Evolutionary conservation across 2,113 vertebrate genomes (phyloP), one percentile per base, ranked within the genome.

Genomic region (Candoia aspera): DNA sequence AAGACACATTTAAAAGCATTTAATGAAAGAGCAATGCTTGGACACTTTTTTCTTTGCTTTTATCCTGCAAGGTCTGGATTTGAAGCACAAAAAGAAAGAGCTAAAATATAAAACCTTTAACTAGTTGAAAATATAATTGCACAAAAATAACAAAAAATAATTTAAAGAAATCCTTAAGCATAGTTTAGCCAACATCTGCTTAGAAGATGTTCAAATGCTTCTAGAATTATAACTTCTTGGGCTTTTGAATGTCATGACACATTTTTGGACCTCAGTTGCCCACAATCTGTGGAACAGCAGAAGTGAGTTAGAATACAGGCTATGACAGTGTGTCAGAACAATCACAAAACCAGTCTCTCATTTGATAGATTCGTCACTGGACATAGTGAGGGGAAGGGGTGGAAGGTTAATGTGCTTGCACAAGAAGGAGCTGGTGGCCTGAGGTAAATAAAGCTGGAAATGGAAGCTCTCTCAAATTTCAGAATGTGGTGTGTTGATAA

Each of bases 1-100:
- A 93, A 94, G 23, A 90, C 91, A 95, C 49, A 95, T 90, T 93
- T 90, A 90, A 91, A 94, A 95, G 84, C 54, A 94, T 95, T 93
- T 96, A 87, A 93, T 53, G 90, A 93, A 91, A 84, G 94, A 26
- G 92, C 93, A 92, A 0, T 12, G 37, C 21, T 91, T 91, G 58
- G 3, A 73, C 23, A 86, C 55, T 42, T 86, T n/a, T 33, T 23
- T 59, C 23, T 88, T 88, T 55, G 55, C 33, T 24, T 33, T 92
- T 94, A 86, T 95, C 68, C 24, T 90, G n/a, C 37, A 94, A 55
- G 49, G 49, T 85, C 23, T 89, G 91, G n/a, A 21, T 42, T 54
- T 89, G 42, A n/a, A 59, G 53, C 42, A 1, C 84, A 68, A 55
- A 55, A 21, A 84, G 68, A 91, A 90, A 46, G 54, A 59, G 46